Conservation (phyloP, 2,797 vertebrate species). For the Falco columbarius region DNA sequence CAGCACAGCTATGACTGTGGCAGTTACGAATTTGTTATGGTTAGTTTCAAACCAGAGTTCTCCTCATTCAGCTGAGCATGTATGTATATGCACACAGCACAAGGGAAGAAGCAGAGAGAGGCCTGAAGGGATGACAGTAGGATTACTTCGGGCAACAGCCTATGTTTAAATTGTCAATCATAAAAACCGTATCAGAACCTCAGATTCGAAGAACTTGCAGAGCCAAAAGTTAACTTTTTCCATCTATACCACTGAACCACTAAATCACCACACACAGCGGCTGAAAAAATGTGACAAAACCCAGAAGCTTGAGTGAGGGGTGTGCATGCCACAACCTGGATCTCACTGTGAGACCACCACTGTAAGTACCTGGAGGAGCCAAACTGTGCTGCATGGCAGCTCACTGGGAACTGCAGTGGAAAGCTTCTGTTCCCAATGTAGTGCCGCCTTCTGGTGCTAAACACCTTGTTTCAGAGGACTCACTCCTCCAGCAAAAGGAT, state of each 20-base stretch:
- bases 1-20: not conserved
- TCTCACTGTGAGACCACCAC: not conserved
- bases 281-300: not conserved
- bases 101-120: not conserved
- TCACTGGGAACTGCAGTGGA: not conserved
- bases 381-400: fast-evolving
- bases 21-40: not conserved
- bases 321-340: not conserved
- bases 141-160: not conserved
- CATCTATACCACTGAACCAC: not conserved
- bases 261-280: not conserved
- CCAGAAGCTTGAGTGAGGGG: fast-evolving
- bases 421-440: not conserved
- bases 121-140: not conserved
- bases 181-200: not conserved
- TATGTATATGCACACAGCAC: not conserved
- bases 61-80: not conserved
- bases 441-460: not conserved
- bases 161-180: not conserved
- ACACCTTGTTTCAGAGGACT: not conserved
- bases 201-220: not conserved
- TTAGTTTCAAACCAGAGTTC: not conserved
- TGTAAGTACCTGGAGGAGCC: not conserved
- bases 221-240: not conserved
- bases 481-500: not conserved